phyloP scores from a whole-genome alignment of 2,888 invertebrate genomes.

The Nephrotoma flavescens region DNA sequence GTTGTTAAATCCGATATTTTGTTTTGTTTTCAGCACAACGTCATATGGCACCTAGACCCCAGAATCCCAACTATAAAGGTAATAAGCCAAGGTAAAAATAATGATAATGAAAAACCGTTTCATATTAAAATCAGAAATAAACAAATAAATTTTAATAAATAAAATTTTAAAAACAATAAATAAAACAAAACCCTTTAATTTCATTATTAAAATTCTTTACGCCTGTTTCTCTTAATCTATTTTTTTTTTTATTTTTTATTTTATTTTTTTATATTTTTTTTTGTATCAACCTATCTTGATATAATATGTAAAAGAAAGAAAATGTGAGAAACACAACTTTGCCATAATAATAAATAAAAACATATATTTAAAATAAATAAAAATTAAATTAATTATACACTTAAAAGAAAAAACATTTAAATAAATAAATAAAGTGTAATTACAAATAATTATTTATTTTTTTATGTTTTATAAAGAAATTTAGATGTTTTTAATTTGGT shows the following conservation, averaged over 20 bases:
- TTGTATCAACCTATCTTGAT: not conserved
- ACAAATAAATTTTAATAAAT: not conserved
- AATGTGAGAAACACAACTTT: not conserved
- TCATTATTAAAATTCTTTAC: not conserved
- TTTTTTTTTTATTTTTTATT: not conserved
- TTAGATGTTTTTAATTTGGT: not conserved
- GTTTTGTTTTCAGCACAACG: conserved; percentile 21
- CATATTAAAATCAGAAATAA: not conserved
- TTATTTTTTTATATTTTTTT: not conserved
- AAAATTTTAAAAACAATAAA: not conserved
- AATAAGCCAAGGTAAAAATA: conserved; percentile 22
- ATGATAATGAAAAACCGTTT: not conserved
- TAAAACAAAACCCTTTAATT: not conserved
- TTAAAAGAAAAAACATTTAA: not conserved
- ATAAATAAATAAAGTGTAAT: not conserved
- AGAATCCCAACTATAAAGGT: conserved; percentile 31
- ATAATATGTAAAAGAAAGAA: not conserved
- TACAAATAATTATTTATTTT: not conserved
- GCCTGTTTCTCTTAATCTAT: not conserved
- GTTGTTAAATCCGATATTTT: not conserved
- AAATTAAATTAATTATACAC: not conserved
- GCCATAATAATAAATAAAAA: not conserved
- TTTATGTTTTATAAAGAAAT: not conserved
- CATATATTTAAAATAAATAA: not conserved
- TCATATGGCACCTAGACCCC: conserved; percentile 29